Evolutionary conservation across 64 coral and sea anemone genomes (phyloP).

Genomic region (Montipora sp.): DNA sequence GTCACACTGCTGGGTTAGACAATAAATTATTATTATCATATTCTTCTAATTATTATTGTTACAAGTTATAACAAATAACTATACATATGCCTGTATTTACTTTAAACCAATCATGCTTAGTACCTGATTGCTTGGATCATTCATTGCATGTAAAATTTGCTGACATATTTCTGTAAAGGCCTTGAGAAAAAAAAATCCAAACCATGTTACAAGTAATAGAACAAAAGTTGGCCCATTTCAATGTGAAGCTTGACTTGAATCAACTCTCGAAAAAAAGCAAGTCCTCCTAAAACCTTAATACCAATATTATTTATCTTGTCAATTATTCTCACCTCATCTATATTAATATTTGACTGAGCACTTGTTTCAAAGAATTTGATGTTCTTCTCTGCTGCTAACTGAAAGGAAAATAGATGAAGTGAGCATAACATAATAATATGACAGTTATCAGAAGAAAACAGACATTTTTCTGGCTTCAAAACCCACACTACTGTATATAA

Average conservation of each 20-base stretch:
- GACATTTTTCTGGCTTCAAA: neutral
- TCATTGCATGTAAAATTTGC: conserved; percentile 73
- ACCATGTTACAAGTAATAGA: neutral
- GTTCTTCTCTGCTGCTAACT: conserved; percentile 92
- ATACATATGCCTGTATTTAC: no score
- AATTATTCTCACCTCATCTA: conserved; percentile 87
- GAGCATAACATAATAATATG: neutral
- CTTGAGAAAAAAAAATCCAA: conserved; percentile 2
- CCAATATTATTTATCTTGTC: no score
- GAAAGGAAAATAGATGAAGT: conserved; percentile 4
- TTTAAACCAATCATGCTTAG: neutral
- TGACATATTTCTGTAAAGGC: conserved; percentile 90
- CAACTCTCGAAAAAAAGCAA: no score
- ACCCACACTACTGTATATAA: no score
- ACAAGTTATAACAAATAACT: no score
- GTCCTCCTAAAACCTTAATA: no score
- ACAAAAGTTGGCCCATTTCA: neutral
- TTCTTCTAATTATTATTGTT: no score
- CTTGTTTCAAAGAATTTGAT: conserved; percentile 98
- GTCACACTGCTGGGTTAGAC: no score
- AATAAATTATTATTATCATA: no score
- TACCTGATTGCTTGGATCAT: conserved; percentile 24
- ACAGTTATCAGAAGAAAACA: neutral
- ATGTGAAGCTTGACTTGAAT: neutral
- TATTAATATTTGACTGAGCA: conserved; percentile 95